Evolutionary conservation across 2,888 invertebrate genomes (phyloP), one percentile per base, ranked within the genome.

Genomic region (Morpho achilles): DNA sequence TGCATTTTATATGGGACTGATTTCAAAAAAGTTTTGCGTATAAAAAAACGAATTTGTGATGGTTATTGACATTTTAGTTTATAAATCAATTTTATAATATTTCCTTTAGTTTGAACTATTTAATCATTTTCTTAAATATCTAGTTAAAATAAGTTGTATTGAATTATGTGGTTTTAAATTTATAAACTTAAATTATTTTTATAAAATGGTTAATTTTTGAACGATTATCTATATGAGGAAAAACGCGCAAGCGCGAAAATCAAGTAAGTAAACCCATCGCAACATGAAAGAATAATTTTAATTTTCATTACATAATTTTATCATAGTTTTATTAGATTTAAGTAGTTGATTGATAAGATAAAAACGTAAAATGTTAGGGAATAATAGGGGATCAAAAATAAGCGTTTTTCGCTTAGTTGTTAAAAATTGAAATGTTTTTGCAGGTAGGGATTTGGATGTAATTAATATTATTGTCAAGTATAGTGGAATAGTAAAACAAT

Each of bases 351-450:
- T 67, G 65, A 67, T 69, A 69, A 67, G 51, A 63, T 60, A 61
- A 75, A 73, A 69, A 71, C 67, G 65, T 75, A 87, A 80, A 81
- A 88, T 88, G 87, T 77, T 82, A 79, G 75, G 72, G 51, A 76
- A 74, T 71, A 72, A 45, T 58, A 74, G 68, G 77, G 76, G 73
- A 80, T 75, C 79, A 80, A 84, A 77, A 75, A 74, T 65, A 71
- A 77, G 84, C 80, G 80, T 63, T 69, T 79, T 75, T 83, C 77
- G 80, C 82, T 80, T 75, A 76, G 64, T 70, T 74, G 73, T 77
- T 83, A 77, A 67, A 75, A 79, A 84, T 75, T 90, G 89, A 90
- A 84, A 89, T 90, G 89, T 87, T 87, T 87, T 74, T 80, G 77
- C 88, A 88, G 87, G 89, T 88, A 74, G 62, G 73, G 64, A 55